These are phyloP conservation scores for Dicrurus megarhynchus DNA, from an alignment of 2,113 vertebrate genomes.

Conservation along the genomic window DNA sequence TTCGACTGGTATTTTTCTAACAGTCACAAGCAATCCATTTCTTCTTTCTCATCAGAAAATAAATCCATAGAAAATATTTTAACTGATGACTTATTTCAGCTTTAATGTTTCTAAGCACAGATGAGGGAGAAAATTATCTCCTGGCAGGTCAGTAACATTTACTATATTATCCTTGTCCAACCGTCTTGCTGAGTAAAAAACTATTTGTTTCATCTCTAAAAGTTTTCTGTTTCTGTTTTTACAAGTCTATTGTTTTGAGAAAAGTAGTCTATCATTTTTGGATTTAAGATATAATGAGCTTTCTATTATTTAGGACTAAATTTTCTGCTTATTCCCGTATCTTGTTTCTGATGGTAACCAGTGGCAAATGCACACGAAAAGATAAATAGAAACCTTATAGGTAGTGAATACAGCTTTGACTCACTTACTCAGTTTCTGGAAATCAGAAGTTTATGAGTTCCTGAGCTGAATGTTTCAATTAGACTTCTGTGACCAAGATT, in stretches of 20 bases:
- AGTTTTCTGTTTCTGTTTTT: background rate
- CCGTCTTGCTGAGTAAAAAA: background rate
- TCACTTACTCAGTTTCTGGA: background rate
- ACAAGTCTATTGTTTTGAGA: background rate
- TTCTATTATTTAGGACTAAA: background rate
- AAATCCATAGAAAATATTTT: background rate
- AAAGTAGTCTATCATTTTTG: background rate
- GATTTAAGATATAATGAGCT: background rate
- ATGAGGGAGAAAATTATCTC: background rate
- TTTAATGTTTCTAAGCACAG: background rate
- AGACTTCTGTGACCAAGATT: background rate
- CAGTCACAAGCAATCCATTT: background rate
- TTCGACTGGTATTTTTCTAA: slow-evolving; percentile 5
- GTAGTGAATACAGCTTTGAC: background rate
- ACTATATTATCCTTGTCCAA: background rate
- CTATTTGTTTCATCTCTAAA: background rate
- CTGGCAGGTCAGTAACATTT: background rate
- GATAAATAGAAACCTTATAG: background rate
- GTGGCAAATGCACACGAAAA: background rate
- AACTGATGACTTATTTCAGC: background rate
- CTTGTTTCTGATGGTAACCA: background rate
- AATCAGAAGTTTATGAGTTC: background rate
- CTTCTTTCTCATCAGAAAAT: background rate
- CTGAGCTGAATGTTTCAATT: background rate
- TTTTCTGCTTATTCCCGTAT: background rate